A percentile compares a stretch with the other conserved stretches of the same genome.
Conservation (phyloP, 2,888 invertebrate species). For the Podotricha telesiphe region DNA sequence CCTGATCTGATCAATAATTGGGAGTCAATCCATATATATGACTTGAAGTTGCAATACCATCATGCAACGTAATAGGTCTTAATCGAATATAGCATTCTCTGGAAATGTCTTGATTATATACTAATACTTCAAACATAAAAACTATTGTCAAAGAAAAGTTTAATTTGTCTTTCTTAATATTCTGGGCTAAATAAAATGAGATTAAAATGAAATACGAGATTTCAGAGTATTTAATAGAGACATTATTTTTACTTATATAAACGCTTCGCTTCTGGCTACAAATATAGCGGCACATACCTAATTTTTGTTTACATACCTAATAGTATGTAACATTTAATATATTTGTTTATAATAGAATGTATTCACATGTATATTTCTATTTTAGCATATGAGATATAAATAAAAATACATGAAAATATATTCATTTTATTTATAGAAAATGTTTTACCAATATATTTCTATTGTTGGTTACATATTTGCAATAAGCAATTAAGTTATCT, state of each 20-base stretch:
- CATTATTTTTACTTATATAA: not conserved
- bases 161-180: too few species aligned
- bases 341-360: too few species aligned
- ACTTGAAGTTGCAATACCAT: slow-evolving; percentile 47
- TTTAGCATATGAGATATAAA: not conserved
- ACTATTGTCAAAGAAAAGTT: too few species aligned
- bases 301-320: not conserved
- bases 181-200: not conserved
- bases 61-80: not conserved
- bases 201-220: not conserved
- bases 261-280: not conserved
- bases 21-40: slow-evolving; percentile 40
- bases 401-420: not conserved
- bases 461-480: too few species aligned
- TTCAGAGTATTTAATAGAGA: too few species aligned
- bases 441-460: too few species aligned
- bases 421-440: too few species aligned
- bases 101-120: too few species aligned
- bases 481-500: too few species aligned
- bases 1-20: slow-evolving; percentile 42
- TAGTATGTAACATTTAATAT: too few species aligned
- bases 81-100: not conserved
- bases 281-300: slow-evolving; percentile 13
- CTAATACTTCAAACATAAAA: too few species aligned
- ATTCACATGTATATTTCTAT: too few species aligned